These are phyloP conservation scores for Agrotis segetum DNA, from an alignment of 2,888 invertebrate genomes.

Conservation along the genomic window DNA sequence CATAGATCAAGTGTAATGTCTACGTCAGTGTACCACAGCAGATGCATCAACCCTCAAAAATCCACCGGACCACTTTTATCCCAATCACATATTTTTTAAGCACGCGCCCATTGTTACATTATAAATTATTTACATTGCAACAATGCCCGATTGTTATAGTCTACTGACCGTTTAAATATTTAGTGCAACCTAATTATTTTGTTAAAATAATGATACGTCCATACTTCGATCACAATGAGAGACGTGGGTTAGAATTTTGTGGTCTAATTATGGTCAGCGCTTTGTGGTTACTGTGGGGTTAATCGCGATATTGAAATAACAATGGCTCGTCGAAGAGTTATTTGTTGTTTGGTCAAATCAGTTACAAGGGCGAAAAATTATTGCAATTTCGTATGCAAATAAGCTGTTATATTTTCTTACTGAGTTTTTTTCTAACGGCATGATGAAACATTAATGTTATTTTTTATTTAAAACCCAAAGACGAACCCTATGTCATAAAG, in stretches of 20 bases:
- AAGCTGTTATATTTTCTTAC: constrained; percentile 1
- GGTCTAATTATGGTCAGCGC: constrained; percentile 72
- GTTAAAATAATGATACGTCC: constrained; percentile 84
- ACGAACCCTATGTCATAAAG: neutral
- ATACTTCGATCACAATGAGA: constrained; percentile 68
- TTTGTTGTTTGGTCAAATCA: constrained; percentile 29
- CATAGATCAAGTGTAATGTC: constrained; percentile 61
- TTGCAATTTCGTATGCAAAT: constrained; percentile 37
- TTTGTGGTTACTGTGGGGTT: constrained; percentile 60
- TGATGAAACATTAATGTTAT: neutral
- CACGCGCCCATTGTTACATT: constrained; percentile 82
- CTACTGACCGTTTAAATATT: constrained; percentile 81
- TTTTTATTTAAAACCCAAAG: neutral
- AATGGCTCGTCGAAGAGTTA: constrained; percentile 43
- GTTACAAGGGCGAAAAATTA: constrained; percentile 8
- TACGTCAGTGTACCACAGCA: constrained; percentile 63
- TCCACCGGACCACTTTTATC: constrained; percentile 68
- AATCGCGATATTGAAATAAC: constrained; percentile 53
- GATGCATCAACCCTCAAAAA: constrained; percentile 77
- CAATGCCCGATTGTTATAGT: constrained; percentile 77
- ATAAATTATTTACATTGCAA: constrained; percentile 78
- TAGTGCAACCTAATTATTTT: constrained; percentile 83
- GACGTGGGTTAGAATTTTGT: constrained; percentile 71
- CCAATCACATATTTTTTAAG: constrained; percentile 74
- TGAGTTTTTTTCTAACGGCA: neutral